Conservation (phyloP, 2,113 vertebrate species). For the Marcusenius ussheri region DNA sequence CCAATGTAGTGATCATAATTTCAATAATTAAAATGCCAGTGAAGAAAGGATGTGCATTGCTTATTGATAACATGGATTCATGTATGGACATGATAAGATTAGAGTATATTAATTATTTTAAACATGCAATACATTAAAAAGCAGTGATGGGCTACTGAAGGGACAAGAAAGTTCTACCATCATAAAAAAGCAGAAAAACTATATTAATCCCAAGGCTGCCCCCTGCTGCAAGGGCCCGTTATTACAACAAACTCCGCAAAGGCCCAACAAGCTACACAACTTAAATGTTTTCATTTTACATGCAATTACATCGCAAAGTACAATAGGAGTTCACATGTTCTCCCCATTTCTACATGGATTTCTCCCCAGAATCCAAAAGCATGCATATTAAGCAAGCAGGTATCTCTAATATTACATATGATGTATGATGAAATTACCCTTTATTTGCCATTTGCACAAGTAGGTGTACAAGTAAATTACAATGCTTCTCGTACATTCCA, state of each 20-base stretch:
- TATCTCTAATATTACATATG: neutral
- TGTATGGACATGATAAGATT: neutral
- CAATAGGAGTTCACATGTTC: neutral
- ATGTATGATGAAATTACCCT: neutral
- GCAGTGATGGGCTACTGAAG: neutral
- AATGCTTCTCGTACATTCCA: neutral
- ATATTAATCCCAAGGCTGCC: slow-evolving; percentile 1
- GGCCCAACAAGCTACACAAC: neutral
- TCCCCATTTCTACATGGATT: neutral
- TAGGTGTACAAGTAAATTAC: neutral
- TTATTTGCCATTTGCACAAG: neutral
- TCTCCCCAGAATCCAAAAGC: neutral
- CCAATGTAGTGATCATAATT: neutral
- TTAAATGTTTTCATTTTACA: neutral
- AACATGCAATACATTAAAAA: neutral
- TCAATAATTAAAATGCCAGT: neutral
- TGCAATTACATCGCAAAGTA: neutral
- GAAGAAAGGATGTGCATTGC: neutral
- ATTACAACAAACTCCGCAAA: neutral
- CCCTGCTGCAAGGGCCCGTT: neutral
- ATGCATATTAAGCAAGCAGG: neutral
- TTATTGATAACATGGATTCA: neutral
- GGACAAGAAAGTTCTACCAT: neutral
- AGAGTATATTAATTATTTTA: neutral
- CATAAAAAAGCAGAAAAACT: neutral